Evolutionary conservation across 2,797 vertebrate genomes (phyloP).

Genomic region (Manis crassicaudata): DNA sequence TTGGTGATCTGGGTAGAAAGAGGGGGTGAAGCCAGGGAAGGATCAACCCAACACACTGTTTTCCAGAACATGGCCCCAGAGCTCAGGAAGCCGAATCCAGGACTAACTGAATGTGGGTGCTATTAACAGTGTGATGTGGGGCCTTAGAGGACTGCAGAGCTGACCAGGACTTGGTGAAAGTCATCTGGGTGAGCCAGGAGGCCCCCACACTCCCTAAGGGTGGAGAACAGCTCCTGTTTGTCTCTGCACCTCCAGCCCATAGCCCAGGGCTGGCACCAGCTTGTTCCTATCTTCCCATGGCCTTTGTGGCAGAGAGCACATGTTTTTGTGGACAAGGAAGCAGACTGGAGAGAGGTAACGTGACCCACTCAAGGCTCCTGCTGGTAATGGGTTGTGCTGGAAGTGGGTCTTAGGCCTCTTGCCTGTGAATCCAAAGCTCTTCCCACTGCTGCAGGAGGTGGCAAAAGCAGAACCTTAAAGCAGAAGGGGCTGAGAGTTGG

Average conservation of each 20-base stretch:
- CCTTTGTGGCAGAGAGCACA: neutral
- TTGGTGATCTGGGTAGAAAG: neutral
- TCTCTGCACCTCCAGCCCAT: neutral
- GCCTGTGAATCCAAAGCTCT: neutral
- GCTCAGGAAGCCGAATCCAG: neutral
- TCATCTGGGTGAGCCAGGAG: neutral
- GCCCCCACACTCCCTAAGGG: neutral
- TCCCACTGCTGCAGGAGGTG: neutral
- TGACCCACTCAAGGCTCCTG: accelerated
- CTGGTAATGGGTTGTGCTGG: neutral
- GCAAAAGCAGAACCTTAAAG: neutral
- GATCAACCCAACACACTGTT: neutral
- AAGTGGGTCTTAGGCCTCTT: neutral
- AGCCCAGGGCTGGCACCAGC: neutral
- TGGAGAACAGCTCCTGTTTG: neutral
- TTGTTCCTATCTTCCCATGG: neutral
- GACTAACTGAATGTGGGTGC: neutral
- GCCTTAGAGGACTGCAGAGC: neutral
- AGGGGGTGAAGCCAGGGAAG: neutral
- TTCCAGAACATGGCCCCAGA: neutral
- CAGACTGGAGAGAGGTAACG: neutral
- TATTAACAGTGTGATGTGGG: neutral
- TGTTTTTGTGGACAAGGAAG: neutral
- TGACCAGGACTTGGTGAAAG: neutral
- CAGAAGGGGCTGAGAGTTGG: neutral